Evolutionary conservation across 37 sponge, comb jelly and placozoan genomes (phyloP).

Genomic region (Axinella damicornis): DNA sequence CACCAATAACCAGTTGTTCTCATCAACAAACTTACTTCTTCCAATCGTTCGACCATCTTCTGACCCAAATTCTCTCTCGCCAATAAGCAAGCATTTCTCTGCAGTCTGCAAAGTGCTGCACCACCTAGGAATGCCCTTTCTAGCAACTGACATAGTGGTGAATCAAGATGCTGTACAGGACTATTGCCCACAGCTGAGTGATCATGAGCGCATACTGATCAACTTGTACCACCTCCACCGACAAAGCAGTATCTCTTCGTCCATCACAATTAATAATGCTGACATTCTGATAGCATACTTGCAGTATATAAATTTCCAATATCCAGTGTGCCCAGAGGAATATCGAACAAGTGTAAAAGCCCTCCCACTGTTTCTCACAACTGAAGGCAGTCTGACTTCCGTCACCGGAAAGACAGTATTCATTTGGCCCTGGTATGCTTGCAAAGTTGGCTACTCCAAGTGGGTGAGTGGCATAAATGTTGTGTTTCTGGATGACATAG

Average conservation of each 20-base stretch:
- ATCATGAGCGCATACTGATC: conserved; percentile 2
- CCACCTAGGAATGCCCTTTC: conserved; percentile 25
- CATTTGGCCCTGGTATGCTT: conserved; percentile 36
- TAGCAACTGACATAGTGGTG: conserved; percentile 14
- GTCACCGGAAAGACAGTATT: conserved; percentile 15
- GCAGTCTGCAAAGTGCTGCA: background rate
- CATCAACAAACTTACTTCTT: background rate
- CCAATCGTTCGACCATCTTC: conserved; percentile 14
- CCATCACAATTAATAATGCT: background rate
- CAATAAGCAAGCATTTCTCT: no score
- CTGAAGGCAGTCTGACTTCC: conserved; percentile 18
- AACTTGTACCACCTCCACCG: conserved; percentile 9
- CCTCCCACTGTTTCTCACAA: conserved; percentile 54
- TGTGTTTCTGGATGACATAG: conserved; percentile 39
- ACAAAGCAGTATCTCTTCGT: background rate
- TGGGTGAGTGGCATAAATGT: conserved; percentile 14
- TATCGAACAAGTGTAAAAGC: background rate
- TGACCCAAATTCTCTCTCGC: no score
- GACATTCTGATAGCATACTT: conserved; percentile 35
- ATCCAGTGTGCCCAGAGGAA: no score
- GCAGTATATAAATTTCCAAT: conserved; percentile 24
- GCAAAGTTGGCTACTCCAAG: conserved; percentile 14
- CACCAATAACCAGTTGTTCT: conserved; percentile 19
- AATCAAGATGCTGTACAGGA: background rate
- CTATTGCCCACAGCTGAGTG: conserved; percentile 27